Percentiles rank a stretch among this genome's conserved stretches.
phyloP scores from a whole-genome alignment of 2,797 vertebrate species.

The Microctenopoma lineatum region DNA sequence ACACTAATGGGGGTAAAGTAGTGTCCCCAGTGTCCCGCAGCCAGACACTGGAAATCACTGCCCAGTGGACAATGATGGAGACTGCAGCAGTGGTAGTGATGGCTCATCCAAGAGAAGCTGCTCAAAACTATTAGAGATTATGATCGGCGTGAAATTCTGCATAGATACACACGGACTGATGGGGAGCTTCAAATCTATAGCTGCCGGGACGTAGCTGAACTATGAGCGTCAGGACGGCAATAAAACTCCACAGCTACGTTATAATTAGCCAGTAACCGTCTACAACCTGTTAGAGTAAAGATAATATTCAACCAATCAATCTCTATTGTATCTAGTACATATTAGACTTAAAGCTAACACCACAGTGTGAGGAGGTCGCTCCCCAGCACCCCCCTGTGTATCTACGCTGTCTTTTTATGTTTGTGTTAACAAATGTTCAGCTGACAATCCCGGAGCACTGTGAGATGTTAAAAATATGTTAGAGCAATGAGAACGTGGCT shows the following conservation, averaged over 20 bases:
- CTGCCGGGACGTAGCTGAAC: not conserved
- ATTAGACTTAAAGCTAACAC: no score
- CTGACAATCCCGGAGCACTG: slow-evolving; percentile 49
- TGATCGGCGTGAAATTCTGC: slow-evolving; percentile 35
- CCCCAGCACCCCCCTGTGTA: slow-evolving; percentile 21
- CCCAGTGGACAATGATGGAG: slow-evolving; percentile 63
- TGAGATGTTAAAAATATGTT: slow-evolving; percentile 43
- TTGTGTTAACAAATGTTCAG: slow-evolving; percentile 52
- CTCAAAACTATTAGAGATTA: slow-evolving; percentile 34
- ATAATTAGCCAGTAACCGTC: no score
- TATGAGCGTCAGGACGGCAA: no score
- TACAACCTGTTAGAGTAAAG: no score
- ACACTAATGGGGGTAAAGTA: slow-evolving; percentile 19
- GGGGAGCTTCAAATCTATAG: not conserved
- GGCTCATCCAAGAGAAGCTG: slow-evolving; percentile 50
- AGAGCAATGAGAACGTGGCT: slow-evolving; percentile 13
- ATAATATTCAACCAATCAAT: no score
- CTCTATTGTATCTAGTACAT: no score
- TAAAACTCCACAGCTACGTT: no score
- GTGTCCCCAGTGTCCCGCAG: slow-evolving; percentile 54
- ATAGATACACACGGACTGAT: slow-evolving; percentile 41
- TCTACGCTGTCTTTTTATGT: slow-evolving; percentile 43
- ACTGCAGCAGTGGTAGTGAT: slow-evolving; percentile 35
- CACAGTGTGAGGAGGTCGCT: no score
- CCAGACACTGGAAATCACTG: slow-evolving; percentile 64